Conservation (phyloP, 2,888 invertebrate genomes). For the Eupithecia subumbrata region DNA sequence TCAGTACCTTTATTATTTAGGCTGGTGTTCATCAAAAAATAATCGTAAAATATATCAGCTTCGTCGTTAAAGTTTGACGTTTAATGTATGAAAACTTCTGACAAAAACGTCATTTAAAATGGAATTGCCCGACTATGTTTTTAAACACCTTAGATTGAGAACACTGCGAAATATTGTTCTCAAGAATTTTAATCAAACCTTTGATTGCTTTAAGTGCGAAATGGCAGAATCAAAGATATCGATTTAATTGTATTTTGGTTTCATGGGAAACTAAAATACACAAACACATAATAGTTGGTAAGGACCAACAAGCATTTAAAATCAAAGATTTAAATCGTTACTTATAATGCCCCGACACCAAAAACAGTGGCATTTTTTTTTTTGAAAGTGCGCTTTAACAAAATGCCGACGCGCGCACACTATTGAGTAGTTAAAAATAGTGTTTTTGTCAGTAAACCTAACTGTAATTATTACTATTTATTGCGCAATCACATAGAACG, state of each 20-base stretch:
- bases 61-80: background rate
- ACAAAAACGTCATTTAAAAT: background rate
- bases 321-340: too few species aligned
- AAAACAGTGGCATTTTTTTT: too few species aligned
- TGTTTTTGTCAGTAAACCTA: too few species aligned
- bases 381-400: too few species aligned
- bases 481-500: too few species aligned
- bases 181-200: constrained; percentile 1
- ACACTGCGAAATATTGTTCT: background rate
- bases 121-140: background rate
- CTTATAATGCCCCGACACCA: too few species aligned
- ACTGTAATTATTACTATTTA: too few species aligned
- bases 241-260: background rate
- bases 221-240: background rate
- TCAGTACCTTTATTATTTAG: background rate
- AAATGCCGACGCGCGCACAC: too few species aligned
- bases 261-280: background rate
- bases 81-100: background rate
- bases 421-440: too few species aligned
- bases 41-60: background rate
- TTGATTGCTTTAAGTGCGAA: background rate
- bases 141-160: background rate
- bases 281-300: background rate
- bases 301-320: background rate
- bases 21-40: background rate